Conservation (phyloP, 2,888 invertebrate genomes). For the Calliopum simillimum region DNA sequence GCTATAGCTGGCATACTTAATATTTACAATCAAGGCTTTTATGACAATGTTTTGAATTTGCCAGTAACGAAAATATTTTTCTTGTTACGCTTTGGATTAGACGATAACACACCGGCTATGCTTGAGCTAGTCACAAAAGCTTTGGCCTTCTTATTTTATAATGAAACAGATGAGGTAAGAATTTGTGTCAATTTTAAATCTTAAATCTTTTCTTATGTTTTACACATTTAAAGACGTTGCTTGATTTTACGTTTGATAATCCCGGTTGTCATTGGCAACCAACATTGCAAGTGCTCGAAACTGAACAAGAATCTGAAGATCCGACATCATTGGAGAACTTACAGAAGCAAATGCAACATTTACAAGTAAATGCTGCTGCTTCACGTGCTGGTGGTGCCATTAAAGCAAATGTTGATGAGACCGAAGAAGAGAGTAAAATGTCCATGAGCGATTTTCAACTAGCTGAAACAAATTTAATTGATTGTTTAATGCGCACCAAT, state of each 20-base stretch:
- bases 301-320: conserved; percentile 52
- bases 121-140: conserved; percentile 82
- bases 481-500: conserved; percentile 79
- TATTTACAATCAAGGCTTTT: conserved; percentile 79
- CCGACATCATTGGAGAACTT: conserved; percentile 69
- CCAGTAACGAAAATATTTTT: conserved; percentile 84
- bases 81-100: conserved; percentile 85
- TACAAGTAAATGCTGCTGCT: conserved; percentile 48
- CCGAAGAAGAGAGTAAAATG: conserved; percentile 69
- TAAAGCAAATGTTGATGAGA: conserved; percentile 58
- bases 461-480: conserved; percentile 84
- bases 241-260: conserved; percentile 77
- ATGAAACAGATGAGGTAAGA: conserved; percentile 80
- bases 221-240: conserved; percentile 66
- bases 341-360: conserved; percentile 70
- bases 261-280: conserved; percentile 76
- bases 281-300: conserved; percentile 63
- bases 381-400: conserved; percentile 54
- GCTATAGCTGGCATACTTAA: conserved; percentile 83
- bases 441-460: conserved; percentile 89
- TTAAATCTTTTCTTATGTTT: background rate
- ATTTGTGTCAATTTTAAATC: background rate
- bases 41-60: conserved; percentile 79
- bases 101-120: conserved; percentile 81
- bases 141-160: conserved; percentile 79